Evolutionary conservation across 2,113 vertebrate species (phyloP).

Genomic region (Aldabrachelys gigantea): DNA sequence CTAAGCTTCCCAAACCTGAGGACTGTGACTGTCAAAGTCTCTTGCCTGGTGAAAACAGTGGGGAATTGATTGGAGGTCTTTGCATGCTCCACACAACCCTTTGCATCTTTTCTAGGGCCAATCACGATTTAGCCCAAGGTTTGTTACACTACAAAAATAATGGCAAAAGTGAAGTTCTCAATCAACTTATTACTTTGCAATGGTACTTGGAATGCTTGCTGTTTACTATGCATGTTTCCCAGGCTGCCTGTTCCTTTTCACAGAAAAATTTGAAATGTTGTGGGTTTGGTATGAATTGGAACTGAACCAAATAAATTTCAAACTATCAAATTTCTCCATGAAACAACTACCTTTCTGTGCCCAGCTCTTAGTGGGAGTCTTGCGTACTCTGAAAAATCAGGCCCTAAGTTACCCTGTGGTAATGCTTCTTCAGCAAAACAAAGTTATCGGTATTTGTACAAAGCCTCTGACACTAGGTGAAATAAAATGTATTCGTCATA

Average conservation of each 20-base stretch:
- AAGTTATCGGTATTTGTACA: neutral
- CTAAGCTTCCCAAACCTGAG: neutral
- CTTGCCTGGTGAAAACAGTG: neutral
- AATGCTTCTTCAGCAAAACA: neutral
- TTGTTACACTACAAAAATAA: neutral
- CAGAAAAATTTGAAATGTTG: neutral
- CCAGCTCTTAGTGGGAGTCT: neutral
- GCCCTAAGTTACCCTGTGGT: neutral
- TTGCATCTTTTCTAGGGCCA: neutral
- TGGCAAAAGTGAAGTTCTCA: neutral
- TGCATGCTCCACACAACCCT: neutral
- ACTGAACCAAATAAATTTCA: neutral
- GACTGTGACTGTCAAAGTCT: neutral
- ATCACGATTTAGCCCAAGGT: neutral
- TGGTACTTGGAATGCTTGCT: neutral
- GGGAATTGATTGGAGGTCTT: neutral
- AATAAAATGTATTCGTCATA: neutral
- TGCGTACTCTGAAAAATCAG: neutral
- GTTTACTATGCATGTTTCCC: neutral
- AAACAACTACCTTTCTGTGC: rapidly evolving
- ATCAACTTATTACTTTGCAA: neutral
- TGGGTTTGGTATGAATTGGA: neutral
- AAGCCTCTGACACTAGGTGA: neutral
- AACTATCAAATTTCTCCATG: neutral
- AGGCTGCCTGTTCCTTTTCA: neutral